Evolutionary conservation across 2,797 vertebrate species (phyloP).

Genomic region (Sarcoramphus papa): DNA sequence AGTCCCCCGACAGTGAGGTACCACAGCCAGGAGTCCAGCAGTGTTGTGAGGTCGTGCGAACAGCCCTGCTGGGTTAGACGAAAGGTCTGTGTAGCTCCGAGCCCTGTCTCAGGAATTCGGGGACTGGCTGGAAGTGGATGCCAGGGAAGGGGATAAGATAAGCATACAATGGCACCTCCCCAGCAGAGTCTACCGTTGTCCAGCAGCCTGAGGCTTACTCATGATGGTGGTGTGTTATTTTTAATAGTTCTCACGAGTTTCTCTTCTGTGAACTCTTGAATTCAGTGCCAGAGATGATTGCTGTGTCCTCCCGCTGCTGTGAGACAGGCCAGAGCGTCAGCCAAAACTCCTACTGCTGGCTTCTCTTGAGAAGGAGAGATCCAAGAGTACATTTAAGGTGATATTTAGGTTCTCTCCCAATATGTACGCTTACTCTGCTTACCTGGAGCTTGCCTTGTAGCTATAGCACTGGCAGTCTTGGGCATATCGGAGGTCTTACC

Average conservation of each 20-base stretch:
- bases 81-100: not conserved
- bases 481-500: not conserved
- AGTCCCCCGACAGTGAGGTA: not conserved
- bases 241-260: not conserved
- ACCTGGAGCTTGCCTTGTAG: not conserved
- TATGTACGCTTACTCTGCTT: not conserved
- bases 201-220: not conserved
- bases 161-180: not conserved
- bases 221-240: not conserved
- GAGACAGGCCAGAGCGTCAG: not conserved
- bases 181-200: not conserved
- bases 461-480: not conserved
- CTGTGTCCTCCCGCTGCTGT: not conserved
- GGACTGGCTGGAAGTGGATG: not conserved
- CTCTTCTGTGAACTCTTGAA: not conserved
- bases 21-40: not conserved
- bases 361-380: not conserved
- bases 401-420: not conserved
- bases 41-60: not conserved
- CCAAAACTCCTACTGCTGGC: not conserved
- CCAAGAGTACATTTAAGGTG: not conserved
- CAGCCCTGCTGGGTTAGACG: not conserved
- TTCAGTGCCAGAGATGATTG: accelerated
- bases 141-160: not conserved
- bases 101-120: not conserved